These are phyloP conservation scores for Norana najaformis DNA, from an alignment of 2,888 invertebrate genomes.

Conservation along the genomic window DNA sequence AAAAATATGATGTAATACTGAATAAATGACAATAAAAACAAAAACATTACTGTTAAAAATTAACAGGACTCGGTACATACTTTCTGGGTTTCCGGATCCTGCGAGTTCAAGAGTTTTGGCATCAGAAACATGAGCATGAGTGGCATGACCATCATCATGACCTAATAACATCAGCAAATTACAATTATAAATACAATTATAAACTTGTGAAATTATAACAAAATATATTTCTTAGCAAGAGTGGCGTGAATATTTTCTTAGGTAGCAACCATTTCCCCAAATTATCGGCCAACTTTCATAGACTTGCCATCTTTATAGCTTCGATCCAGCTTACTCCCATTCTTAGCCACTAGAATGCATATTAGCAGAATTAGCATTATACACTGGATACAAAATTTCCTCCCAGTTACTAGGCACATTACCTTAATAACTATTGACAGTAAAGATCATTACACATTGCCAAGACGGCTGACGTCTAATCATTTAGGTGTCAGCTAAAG, in stretches of 20 bases:
- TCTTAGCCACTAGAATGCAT: background rate
- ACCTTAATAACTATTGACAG: background rate
- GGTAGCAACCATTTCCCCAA: background rate
- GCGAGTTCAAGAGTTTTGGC: constrained; percentile 88
- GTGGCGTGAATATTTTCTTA: too few relatives aligned
- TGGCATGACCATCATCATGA: constrained; percentile 94
- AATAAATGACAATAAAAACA: background rate
- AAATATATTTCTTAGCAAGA: background rate
- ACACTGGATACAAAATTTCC: background rate
- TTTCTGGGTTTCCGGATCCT: constrained; percentile 92
- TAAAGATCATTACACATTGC: background rate
- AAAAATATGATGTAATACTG: background rate
- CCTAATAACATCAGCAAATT: constrained; percentile 62
- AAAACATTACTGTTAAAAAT: background rate
- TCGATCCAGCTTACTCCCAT: background rate
- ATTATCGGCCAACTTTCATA: background rate
- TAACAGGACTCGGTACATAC: constrained; percentile 54
- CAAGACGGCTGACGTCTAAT: background rate
- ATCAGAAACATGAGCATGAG: constrained; percentile 85
- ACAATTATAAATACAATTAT: background rate
- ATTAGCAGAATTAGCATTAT: too few relatives aligned
- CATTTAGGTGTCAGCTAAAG: background rate
- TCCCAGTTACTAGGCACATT: background rate
- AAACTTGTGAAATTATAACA: too few relatives aligned
- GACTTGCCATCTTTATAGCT: background rate